phyloP scores from a whole-genome alignment of 2,888 invertebrate species.

The Strigamia crassipes region DNA sequence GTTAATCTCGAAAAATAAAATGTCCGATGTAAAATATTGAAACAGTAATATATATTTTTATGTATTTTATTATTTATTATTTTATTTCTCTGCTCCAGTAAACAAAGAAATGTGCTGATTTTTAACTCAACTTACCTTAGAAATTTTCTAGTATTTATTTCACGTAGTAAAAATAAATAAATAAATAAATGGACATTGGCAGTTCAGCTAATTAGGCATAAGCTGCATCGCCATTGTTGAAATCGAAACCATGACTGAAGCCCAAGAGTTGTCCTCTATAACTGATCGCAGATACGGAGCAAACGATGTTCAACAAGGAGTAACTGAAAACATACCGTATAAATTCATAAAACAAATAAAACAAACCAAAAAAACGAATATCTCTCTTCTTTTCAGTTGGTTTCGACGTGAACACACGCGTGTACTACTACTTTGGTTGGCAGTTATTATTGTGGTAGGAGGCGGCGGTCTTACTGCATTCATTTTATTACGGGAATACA shows the following conservation, averaged over 20 bases:
- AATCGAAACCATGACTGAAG: not conserved
- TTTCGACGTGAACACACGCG: not conserved
- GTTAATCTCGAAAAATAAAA: no score
- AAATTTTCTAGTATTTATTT: no score
- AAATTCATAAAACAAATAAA: not conserved
- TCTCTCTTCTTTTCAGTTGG: not conserved
- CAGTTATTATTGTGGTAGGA: not conserved
- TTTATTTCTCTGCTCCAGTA: no score
- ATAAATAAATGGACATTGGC: not conserved
- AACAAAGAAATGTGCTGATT: no score
- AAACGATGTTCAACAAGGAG: not conserved
- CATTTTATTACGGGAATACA: not conserved
- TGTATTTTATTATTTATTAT: no score
- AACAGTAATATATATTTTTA: no score
- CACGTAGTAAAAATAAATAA: not conserved
- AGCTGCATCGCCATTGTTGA: not conserved
- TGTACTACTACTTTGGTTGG: not conserved
- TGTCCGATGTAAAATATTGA: no score
- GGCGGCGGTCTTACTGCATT: not conserved
- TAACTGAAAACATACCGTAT: not conserved
- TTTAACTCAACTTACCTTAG: no score
- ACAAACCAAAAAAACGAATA: not conserved
- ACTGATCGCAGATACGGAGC: not conserved
- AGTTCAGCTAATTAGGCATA: no score
- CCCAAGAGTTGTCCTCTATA: not conserved